phyloP scores from a whole-genome alignment of 2,113 vertebrate species.

The Phainopepla nitens region DNA sequence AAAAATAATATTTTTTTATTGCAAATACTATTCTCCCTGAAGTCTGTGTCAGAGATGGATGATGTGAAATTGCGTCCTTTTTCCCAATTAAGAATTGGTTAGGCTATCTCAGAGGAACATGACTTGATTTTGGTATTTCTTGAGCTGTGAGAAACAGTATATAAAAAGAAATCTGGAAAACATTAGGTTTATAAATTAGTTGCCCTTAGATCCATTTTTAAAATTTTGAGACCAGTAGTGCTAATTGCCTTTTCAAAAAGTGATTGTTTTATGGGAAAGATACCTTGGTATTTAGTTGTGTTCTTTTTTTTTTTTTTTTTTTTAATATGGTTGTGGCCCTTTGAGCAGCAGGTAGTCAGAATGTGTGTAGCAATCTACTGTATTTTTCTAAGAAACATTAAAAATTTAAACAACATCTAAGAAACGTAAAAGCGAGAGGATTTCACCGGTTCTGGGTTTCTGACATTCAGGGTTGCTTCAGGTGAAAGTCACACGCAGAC shows the following conservation, averaged over 20 bases:
- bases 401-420: background rate
- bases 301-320: background rate
- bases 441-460: background rate
- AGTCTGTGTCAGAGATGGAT: background rate
- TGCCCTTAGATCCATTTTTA: background rate
- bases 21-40: background rate
- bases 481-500: background rate
- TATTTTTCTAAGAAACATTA: background rate
- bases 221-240: background rate
- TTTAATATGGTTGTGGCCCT: background rate
- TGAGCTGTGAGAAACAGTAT: background rate
- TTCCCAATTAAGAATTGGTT: background rate
- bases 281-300: background rate
- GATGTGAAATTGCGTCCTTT: background rate
- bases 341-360: background rate
- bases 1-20: background rate
- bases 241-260: background rate
- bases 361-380: background rate
- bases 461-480: background rate
- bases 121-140: background rate
- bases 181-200: background rate
- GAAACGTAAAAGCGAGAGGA: background rate
- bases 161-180: background rate
- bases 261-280: background rate
- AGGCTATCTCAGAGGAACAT: background rate